Base-by-base conservation (phyloP, 2,113 vertebrate genomes). In the Oxygymnocypris stewartii region DNA sequence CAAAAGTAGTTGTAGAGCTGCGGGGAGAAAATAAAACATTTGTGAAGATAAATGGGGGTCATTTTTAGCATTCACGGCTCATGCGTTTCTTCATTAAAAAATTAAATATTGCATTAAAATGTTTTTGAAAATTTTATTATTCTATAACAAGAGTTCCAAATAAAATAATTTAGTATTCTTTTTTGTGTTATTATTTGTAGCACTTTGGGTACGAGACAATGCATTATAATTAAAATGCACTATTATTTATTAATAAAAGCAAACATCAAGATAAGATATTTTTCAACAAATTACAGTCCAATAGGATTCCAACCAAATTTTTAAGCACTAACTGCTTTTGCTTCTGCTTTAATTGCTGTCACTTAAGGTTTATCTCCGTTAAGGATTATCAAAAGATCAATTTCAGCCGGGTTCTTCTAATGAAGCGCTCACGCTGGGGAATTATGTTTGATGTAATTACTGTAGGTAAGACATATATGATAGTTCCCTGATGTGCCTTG, bases 1-100 rank as follows among this genome's bases (percentile, higher is more conserved):
- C 78, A 88, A 89, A 88, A 84, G 82, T 69, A 82, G 28, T 28
- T 47, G 4, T 12, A n/a, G 71, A 44, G 85, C 37, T 1, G 9
- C 3, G 12, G 25, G 11, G 51, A 31, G 81, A 37, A 75, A 82
- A 79, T 44, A 44, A 49, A 71, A 80, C 54, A 25, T 78, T 83
- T 28, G 59, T 51, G 42, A 23, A 65, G 35, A 61, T 61, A n/a
- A 59, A 59, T 1, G 57, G 0, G 57, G 20, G 61, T 0, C 63
- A 2, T 14, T 65, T 65, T 28, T 61, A 54, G 49, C 49, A 59
- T 59, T 23, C 28, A 31, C 28, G 28, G 2, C 28, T 31, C 28
- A 31, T 31, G 28, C 28, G 28, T 31, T 31, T 31, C n/a, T 28
- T 28, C 10, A 37, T 37, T 20, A 7, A 69, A 37, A 23, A 37